A percentile compares a stretch with the other conserved stretches of the same genome.
Conservation (phyloP, 2,888 invertebrate species). For the Saturnia pavonia region DNA sequence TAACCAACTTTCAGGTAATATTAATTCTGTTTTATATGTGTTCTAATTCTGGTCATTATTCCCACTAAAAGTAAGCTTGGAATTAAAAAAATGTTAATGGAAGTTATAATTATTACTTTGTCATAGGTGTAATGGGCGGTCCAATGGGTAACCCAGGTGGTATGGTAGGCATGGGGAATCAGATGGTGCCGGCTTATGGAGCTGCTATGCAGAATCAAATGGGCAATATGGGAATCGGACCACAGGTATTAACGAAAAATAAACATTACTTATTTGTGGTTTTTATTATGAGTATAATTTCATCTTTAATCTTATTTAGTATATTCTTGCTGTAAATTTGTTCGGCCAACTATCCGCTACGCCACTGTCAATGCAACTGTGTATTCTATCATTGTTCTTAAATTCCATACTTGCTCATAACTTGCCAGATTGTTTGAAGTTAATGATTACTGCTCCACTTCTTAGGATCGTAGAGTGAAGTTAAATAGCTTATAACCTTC, state of each 20-base stretch:
- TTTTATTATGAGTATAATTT: background rate
- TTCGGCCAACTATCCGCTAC: no score
- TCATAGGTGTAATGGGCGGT: slow-evolving; percentile 78
- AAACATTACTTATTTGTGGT: background rate
- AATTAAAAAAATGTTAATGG: slow-evolving; percentile 10
- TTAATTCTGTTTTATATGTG: background rate
- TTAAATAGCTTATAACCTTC: no score
- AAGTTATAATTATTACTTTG: background rate
- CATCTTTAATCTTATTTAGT: background rate
- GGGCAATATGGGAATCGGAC: slow-evolving; percentile 76
- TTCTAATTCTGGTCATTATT: no score
- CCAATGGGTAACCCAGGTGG: slow-evolving; percentile 74
- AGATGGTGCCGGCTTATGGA: slow-evolving; percentile 77
- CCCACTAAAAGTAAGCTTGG: no score
- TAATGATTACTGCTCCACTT: no score
- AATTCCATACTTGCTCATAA: no score
- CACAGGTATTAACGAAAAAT: slow-evolving; percentile 53
- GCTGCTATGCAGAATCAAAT: slow-evolving; percentile 79
- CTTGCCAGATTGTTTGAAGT: no score
- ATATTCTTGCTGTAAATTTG: background rate
- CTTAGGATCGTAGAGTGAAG: no score
- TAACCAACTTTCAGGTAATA: slow-evolving; percentile 80
- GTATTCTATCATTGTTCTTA: no score
- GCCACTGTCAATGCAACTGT: no score
- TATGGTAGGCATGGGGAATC: slow-evolving; percentile 83